A percentile compares a stretch with the other conserved stretches of the same genome.
phyloP scores from a whole-genome alignment of 37 sponge, comb jelly and placozoan genomes.

The Haliclona indistincta region DNA sequence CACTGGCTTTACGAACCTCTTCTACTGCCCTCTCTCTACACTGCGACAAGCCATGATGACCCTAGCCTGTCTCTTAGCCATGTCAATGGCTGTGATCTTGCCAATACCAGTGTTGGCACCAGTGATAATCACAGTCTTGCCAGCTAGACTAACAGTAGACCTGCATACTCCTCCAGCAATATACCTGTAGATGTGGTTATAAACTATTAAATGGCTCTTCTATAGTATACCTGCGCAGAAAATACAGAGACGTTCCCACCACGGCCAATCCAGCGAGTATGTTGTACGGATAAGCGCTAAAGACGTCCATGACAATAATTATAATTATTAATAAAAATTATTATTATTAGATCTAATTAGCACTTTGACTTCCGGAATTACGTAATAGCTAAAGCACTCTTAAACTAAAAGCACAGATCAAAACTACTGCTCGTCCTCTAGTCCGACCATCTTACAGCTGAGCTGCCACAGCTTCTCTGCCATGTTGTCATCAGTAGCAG shows the following conservation, averaged over 20 bases:
- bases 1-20: conserved; percentile 40
- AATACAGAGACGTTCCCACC: background rate
- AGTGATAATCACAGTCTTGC: conserved; percentile 84
- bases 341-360: too few species aligned
- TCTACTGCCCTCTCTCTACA: conserved; percentile 72
- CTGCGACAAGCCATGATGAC: conserved; percentile 86
- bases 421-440: background rate
- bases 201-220: too few species aligned
- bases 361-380: too few species aligned
- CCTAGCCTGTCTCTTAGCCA: conserved; percentile 78
- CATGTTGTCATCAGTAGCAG: conserved; percentile 3
- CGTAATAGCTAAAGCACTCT: too few species aligned
- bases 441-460: conserved; percentile 30
- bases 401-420: background rate
- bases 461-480: conserved; percentile 51
- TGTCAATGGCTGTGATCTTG: conserved; percentile 78
- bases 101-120: conserved; percentile 92
- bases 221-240: conserved; percentile 2
- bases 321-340: too few species aligned
- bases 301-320: too few species aligned
- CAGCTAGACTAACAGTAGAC: conserved; percentile 51
- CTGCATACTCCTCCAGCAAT: conserved; percentile 48
- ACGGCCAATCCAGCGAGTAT: background rate
- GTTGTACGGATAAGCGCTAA: conserved; percentile 1
- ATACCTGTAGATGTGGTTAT: background rate